phyloP scores from a whole-genome alignment of 2,113 vertebrate species.

The Erinaceus europaeus region DNA sequence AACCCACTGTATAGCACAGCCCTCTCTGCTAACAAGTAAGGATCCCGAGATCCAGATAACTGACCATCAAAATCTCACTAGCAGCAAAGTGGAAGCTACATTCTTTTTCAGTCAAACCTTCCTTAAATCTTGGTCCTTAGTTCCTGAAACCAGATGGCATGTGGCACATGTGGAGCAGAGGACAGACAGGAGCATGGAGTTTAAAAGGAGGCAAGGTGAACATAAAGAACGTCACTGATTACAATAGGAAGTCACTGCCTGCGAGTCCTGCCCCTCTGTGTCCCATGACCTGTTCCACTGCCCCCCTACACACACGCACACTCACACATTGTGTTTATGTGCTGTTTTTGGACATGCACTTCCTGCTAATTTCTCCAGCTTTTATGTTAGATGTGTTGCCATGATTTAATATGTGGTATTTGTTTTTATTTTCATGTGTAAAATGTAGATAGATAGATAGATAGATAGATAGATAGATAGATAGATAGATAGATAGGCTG shows the following conservation, averaged over 20 bases:
- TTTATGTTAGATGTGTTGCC: background rate
- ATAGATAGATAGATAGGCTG: no score
- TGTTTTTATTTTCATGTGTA: no score
- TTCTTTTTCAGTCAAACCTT: background rate
- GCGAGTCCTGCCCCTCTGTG: no score
- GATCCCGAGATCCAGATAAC: background rate
- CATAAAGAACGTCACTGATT: fast-evolving
- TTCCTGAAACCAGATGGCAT: background rate
- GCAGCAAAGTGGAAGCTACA: background rate
- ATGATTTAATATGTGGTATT: no score
- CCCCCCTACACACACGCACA: no score
- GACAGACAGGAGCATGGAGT: fast-evolving
- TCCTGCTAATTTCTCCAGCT: background rate
- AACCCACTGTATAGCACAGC: background rate
- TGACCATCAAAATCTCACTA: background rate
- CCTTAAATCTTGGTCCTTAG: background rate
- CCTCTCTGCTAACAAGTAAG: background rate
- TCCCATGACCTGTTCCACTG: no score
- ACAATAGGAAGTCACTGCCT: background rate
- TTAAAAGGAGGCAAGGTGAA: background rate
- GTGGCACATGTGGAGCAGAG: background rate
- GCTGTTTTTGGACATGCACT: background rate
- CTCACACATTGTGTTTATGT: no score
- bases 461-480: no score
- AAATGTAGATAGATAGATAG: no score